A percentile compares a stretch with the other conserved stretches of the same genome.
These are phyloP conservation scores for Bothrops jararaca DNA, from an alignment of 2,113 vertebrate genomes.

Conservation along the genomic window DNA sequence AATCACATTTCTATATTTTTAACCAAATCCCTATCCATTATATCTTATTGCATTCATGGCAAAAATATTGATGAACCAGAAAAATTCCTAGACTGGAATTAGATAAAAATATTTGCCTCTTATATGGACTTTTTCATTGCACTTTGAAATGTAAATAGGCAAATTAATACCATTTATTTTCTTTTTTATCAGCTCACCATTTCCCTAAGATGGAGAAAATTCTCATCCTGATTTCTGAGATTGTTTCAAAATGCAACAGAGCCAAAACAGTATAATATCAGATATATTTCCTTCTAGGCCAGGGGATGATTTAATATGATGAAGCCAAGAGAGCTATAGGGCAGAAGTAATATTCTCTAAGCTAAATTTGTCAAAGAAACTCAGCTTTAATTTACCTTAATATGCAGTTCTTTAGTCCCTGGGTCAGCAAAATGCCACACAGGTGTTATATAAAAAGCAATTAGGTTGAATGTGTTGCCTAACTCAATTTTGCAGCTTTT, in stretches of 20 bases:
- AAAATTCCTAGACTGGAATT: background rate
- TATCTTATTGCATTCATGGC: background rate
- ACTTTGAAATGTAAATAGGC: background rate
- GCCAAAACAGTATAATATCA: background rate
- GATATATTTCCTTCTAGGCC: background rate
- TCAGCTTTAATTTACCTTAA: slow-evolving; percentile 15
- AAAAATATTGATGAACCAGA: background rate
- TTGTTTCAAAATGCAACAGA: background rate
- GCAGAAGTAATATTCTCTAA: background rate
- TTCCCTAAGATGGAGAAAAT: background rate
- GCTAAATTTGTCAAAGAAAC: slow-evolving; percentile 23
- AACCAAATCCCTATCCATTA: background rate
- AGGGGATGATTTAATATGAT: background rate
- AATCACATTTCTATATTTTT: background rate
- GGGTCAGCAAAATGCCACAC: background rate
- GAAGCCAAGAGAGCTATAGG: background rate
- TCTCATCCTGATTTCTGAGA: background rate
- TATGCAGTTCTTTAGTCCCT: background rate
- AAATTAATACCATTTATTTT: background rate
- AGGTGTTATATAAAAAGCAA: background rate
- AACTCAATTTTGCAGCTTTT: background rate
- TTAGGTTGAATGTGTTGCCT: background rate
- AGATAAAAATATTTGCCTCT: background rate
- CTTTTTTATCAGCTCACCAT: background rate
- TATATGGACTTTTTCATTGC: background rate